Percentiles rank a stretch among this genome's conserved stretches.
Evolutionary conservation across 2,113 vertebrate species (phyloP).

Genomic region (Tupaia tana): DNA sequence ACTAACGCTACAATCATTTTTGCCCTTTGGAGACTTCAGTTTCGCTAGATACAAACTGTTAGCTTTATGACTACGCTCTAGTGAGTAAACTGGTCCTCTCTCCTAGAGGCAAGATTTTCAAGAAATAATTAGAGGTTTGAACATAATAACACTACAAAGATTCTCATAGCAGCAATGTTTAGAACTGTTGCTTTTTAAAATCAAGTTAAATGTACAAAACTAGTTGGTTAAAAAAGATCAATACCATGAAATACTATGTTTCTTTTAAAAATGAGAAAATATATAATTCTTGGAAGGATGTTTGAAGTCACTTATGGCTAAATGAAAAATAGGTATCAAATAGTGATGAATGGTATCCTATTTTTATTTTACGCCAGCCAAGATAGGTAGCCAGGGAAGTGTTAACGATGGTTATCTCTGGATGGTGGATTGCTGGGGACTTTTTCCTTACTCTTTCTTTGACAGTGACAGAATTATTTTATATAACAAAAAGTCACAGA

Average conservation of each 20-base stretch:
- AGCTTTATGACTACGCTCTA: background rate
- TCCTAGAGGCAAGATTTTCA: background rate
- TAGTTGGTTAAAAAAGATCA: background rate
- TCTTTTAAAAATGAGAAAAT: background rate
- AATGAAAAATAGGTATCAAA: background rate
- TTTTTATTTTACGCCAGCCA: slow-evolving; percentile 35
- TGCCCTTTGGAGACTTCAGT: background rate
- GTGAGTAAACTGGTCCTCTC: background rate
- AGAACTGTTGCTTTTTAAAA: background rate
- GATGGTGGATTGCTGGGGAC: background rate
- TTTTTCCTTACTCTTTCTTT: background rate
- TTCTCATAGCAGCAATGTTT: background rate
- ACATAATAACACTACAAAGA: slow-evolving; percentile 24
- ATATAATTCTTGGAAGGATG: background rate
- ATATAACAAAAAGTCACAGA: background rate
- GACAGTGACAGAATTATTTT: background rate
- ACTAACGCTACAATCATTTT: background rate
- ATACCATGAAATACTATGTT: background rate
- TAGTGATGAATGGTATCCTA: background rate
- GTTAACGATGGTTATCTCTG: background rate
- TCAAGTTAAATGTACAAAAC: background rate
- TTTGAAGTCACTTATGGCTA: background rate
- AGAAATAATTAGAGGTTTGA: slow-evolving; percentile 29
- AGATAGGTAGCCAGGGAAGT: background rate
- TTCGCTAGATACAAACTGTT: background rate